Base-by-base conservation (phyloP, 2,113 vertebrate species). In the Colaptes auratus region DNA sequence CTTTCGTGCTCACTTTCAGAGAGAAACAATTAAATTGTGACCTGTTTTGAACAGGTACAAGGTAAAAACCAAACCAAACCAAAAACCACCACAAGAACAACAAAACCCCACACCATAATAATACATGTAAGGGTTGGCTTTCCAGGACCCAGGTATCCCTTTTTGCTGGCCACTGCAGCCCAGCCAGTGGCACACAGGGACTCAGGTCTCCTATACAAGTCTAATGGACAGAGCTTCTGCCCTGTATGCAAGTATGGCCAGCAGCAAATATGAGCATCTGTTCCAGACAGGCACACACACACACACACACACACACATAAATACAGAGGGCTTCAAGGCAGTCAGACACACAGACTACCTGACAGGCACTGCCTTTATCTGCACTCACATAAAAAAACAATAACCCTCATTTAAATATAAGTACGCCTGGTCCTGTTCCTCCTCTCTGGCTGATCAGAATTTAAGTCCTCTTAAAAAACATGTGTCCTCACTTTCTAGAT, bases 101-200 rank as follows among this genome's bases (percentile, higher is more conserved):
- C n/a, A n/a, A n/a, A n/a, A n/a, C n/a, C n/a, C n/a, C n/a, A n/a
- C n/a, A n/a, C n/a, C n/a, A 56, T 76, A 58, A 58, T 77, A 60
- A 64, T 16, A 13, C 5, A 59, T 19, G 12, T 35, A 65, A 33
- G 36, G 1, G n/a, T n/a, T n/a, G n/a, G n/a, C n/a, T n/a, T n/a
- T n/a, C n/a, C n/a, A n/a, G n/a, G n/a, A n/a, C n/a, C n/a, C n/a
- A n/a, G n/a, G 9, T 33, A 35, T 60, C 17, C 36, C 36, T 76
- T 63, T 3, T 2, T 19, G 59, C 42, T 71, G 7, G n/a, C 24
- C 48, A 12, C 30, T 17, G 31, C 19, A 44, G 42, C 27, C 53
- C 63, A 52, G 10, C 5, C 18, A 1, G 2, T 6, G n/a, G 24
- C 67, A 44, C 1, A 0, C 1, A 35, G 39, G 46, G 10, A 19